Conservation (phyloP, 2,888 invertebrate genomes). For the Polymixis lichenea region DNA sequence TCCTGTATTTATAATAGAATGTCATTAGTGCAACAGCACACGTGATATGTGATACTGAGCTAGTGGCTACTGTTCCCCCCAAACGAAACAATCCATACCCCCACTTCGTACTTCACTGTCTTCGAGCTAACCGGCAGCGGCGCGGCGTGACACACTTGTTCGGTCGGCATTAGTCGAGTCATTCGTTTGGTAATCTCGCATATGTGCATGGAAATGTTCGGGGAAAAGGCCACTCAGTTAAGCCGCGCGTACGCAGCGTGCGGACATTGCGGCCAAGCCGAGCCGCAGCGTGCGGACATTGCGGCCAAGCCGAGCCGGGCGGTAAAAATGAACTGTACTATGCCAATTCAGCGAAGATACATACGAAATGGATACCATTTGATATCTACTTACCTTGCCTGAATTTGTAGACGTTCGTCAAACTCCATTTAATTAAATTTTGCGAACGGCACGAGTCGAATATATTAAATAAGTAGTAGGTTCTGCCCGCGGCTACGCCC, state of each 20-base stretch:
- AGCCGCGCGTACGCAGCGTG: no score
- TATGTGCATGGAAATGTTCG: background rate
- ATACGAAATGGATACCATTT: background rate
- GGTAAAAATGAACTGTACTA: background rate
- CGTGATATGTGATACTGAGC: background rate
- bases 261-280: no score
- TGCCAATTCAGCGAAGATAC: background rate
- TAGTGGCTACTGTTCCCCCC: background rate
- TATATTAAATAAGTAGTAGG: no score
- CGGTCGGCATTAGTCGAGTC: background rate
- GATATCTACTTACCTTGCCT: no score
- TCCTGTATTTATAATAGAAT: constrained; percentile 6
- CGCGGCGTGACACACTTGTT: background rate
- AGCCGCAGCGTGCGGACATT: no score
- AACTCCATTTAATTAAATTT: background rate
- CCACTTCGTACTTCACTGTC: background rate
- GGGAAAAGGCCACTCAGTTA: background rate
- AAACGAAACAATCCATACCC: background rate
- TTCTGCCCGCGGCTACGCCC: no score
- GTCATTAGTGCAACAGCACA: background rate
- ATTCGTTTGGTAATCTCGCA: background rate
- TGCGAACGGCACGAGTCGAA: background rate
- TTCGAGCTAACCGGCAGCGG: background rate
- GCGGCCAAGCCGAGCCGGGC: no score
- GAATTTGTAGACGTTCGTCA: no score